Evolutionary conservation across 2,113 vertebrate species (phyloP).

Genomic region (Solea senegalensis): DNA sequence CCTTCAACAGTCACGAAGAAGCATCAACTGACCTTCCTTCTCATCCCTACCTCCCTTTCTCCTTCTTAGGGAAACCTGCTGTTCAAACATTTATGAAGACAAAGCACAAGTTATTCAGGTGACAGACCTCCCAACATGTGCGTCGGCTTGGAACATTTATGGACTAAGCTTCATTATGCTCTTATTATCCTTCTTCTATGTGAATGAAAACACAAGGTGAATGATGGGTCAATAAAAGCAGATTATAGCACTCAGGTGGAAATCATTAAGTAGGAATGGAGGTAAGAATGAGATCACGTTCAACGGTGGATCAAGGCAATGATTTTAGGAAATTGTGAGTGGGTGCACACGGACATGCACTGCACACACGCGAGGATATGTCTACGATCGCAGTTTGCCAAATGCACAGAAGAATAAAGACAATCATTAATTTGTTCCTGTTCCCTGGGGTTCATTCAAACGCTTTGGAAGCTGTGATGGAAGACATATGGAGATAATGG

Average conservation of each 20-base stretch:
- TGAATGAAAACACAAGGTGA: constrained; percentile 66
- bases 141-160: constrained; percentile 57
- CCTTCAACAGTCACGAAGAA: constrained; percentile 50
- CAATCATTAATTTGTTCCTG: constrained; percentile 82
- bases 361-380: not conserved
- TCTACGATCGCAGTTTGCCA: constrained; percentile 41
- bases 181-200: constrained; percentile 51
- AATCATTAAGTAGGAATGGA: constrained; percentile 74
- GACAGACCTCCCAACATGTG: constrained; percentile 71
- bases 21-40: constrained; percentile 28
- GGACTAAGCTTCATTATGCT: constrained; percentile 48
- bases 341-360: constrained; percentile 8
- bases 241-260: constrained; percentile 71
- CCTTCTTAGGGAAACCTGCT: constrained; percentile 50
- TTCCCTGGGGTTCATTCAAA: constrained; percentile 72
- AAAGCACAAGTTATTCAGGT: constrained; percentile 76
- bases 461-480: constrained; percentile 73
- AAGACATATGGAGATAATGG: constrained; percentile 78
- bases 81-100: constrained; percentile 68
- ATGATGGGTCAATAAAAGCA: constrained; percentile 70
- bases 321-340: constrained; percentile 28
- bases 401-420: constrained; percentile 58
- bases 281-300: constrained; percentile 74
- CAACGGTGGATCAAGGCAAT: constrained; percentile 41
- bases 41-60: constrained; percentile 1